Evolutionary conservation across 30 jellyfish, hydroid and myxozoan genomes (phyloP).

Genomic region (Cassiopea xamachana): DNA sequence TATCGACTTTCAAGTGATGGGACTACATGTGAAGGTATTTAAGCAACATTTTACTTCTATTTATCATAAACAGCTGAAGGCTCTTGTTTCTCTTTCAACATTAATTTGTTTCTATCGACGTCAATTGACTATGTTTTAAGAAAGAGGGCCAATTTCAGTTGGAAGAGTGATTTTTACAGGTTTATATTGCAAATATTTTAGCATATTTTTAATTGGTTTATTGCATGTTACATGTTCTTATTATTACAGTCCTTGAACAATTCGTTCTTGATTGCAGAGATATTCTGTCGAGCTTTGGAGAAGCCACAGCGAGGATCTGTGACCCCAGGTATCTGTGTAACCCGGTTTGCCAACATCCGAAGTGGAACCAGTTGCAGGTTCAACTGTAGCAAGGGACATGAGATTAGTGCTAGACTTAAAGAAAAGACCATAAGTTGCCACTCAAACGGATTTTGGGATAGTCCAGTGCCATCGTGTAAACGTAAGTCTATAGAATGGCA

Average conservation of each 20-base stretch:
- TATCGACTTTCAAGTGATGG: slow-evolving; percentile 86
- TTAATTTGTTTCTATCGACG: no score
- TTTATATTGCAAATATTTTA: no score
- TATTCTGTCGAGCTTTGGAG: slow-evolving; percentile 88
- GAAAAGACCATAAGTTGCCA: slow-evolving; percentile 65
- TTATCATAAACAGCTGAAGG: no score
- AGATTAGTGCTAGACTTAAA: slow-evolving; percentile 35
- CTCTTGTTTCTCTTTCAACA: no score
- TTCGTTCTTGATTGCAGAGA: slow-evolving; percentile 50
- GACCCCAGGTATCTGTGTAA: slow-evolving; percentile 83
- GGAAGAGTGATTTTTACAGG: no score
- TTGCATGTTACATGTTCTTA: no score
- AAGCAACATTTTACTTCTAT: no score
- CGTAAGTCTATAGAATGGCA: slow-evolving; percentile 65
- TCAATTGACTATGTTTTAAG: no score
- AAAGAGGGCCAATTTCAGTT: no score
- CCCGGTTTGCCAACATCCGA: slow-evolving; percentile 77
- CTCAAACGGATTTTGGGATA: slow-evolving; percentile 90
- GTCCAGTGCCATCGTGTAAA: slow-evolving; percentile 86
- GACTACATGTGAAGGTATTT: slow-evolving; percentile 92
- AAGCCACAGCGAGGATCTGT: slow-evolving; percentile 76
- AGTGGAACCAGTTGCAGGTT: slow-evolving; percentile 79
- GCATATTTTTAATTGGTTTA: no score
- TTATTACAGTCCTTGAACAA: no score
- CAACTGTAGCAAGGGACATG: slow-evolving; percentile 89